Base-by-base conservation (phyloP, 64 coral and sea anemone genomes). In the Montipora foliosa region DNA sequence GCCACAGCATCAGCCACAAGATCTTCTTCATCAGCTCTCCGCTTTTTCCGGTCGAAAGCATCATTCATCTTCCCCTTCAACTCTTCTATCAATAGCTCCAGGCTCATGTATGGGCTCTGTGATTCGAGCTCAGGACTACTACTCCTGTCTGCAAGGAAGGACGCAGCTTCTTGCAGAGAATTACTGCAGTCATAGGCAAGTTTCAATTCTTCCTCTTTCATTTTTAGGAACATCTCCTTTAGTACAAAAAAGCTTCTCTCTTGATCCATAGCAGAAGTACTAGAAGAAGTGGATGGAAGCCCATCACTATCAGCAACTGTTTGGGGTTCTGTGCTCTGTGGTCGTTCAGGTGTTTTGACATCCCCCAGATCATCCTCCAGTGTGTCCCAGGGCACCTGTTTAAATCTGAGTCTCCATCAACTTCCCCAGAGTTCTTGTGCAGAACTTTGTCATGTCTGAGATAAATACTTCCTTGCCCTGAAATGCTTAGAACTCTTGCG, bases 371-470 rank as follows among this genome's bases (percentile, higher is more conserved):
- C 52, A 55, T 55, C 52, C 9, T 80, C 53, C 47, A 16, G 12
- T 51, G 78, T 80, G 47, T 80, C 78, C 48, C 78, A 80, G 53
- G 47, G 53, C 78, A 80, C 78, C 53, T 80, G 47, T 80, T 47
- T 80, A 80, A 80, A 80, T 80, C 48, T 80, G 78, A 80, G 53
- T 80, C 48, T 80, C 53, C 78, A 80, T 80, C 82, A 15, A 69
- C 66, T 69, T 69, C 66, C 66, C 4, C 66, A 69, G 66, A 69
- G 66, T 15, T 69, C 16, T 69, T 69, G n/a, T 69, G 66, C 37
- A 86, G 82, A 37, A 84, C 70, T 92, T 76, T 92, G 67, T 92
- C 90, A 76, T 79, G 91, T 21, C 75, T 55, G 19, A 93, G 81
- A 70, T 93, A 93, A 55, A 93, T 76, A 59, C 49, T 37, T 74